A percentile compares a stretch with the other conserved stretches of the same genome.
phyloP scores from a whole-genome alignment of 64 coral and sea anemone species.

The Actinia equina region DNA sequence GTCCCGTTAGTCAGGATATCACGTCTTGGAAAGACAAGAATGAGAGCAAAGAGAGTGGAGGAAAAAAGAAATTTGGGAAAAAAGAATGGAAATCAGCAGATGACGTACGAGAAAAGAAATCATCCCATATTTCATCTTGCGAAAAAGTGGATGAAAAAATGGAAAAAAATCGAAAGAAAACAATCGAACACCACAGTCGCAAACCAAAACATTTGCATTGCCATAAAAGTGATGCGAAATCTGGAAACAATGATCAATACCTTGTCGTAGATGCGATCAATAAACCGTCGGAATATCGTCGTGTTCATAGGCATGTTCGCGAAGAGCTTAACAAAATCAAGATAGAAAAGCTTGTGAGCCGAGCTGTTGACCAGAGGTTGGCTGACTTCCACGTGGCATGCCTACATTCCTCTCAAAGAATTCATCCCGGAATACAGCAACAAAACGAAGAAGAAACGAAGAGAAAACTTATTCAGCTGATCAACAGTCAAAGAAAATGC shows the following conservation, averaged over 20 bases:
- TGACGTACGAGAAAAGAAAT: not conserved
- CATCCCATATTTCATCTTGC: not conserved
- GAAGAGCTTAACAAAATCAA: not conserved
- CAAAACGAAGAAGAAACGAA: constrained; percentile 8
- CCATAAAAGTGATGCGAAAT: not conserved
- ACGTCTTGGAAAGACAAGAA: constrained; percentile 4
- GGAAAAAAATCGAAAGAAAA: not conserved
- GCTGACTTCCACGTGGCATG: constrained; percentile 5
- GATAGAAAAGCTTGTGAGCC: not conserved
- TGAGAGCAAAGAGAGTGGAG: not conserved
- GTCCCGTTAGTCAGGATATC: constrained; percentile 4
- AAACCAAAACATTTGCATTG: not conserved
- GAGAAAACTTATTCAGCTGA: not conserved
- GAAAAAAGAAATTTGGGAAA: not conserved
- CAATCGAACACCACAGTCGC: not conserved
- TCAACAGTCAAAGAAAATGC: constrained; percentile 24
- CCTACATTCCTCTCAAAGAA: not conserved
- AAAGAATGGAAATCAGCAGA: constrained; percentile 23
- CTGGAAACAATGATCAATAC: not conserved
- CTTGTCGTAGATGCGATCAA: not conserved
- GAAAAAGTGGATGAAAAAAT: not conserved
- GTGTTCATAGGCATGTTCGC: constrained; percentile 5
- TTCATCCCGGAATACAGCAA: not conserved
- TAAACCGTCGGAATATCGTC: constrained; percentile 25
- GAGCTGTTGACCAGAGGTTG: not conserved